Evolutionary conservation across 2,113 vertebrate genomes (phyloP), one percentile per base, ranked within the genome.

Genomic region (Heptranchias perlo): DNA sequence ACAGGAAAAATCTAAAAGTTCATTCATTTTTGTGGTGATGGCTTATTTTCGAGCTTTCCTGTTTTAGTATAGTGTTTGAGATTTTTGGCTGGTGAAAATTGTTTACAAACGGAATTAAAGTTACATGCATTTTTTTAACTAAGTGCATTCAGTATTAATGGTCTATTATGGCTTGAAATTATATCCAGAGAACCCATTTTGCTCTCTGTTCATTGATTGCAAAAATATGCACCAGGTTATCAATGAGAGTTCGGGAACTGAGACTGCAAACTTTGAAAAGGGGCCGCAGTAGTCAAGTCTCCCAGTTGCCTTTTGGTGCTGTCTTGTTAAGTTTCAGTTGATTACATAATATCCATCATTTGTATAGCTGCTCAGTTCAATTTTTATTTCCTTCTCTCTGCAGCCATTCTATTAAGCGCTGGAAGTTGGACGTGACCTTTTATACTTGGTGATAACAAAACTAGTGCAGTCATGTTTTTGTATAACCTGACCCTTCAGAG

Each of bases 401-500:
- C 96, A 95, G 96, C 97, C 58, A 62, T 1, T 76, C 96, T 54
- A 69, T 25, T 35, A 97, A 96, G 94, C 96, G 16, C 58, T 54
- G 96, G 95, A 96, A 84, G 96, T 96, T 95, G 96, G 93, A 69
- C 4, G 44, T 69, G 13, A 52, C n/a, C 14, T 35, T 95, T 67
- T 49, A 47, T 67, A 94, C 62, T 94, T 28, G 18, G 65, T 64
- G 58, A 62, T 52, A 52, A 96, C 95, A 87, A 91, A 96, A 96
- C 95, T 96, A 91, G 67, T 0, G 95, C 96, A 96, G 96, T 64
- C 97, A 99, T 99, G 99, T 99, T 99, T 97, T 98, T 99, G 35
- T 99, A 99, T 97, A 99, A 99, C 96, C 96, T 99, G 96, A 99
- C 99, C 0, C 96, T 99, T 78, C 99, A 99, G 97, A 98, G 99